Evolutionary conservation across 2,888 invertebrate genomes (phyloP).

Genomic region (Linnaemya tessellans): DNA sequence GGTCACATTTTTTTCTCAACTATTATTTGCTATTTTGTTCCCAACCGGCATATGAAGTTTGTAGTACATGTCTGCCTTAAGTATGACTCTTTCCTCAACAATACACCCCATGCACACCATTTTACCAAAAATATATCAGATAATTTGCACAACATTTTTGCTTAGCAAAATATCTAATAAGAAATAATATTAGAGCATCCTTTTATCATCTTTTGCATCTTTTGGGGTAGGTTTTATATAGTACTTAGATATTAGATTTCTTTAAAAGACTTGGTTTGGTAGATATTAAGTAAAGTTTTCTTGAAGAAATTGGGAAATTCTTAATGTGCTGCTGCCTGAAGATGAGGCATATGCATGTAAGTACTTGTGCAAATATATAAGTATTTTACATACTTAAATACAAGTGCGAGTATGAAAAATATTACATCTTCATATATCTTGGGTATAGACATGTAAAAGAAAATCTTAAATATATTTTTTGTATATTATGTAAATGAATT

Average conservation of each 20-base stretch:
- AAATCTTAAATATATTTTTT: slow-evolving; percentile 17
- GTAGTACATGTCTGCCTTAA: slow-evolving; percentile 2
- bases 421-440: slow-evolving; percentile 13
- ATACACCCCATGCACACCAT: not conserved
- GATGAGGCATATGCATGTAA: not conserved
- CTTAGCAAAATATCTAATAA: slow-evolving; percentile 26
- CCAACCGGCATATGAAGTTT: not conserved
- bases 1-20: slow-evolving; percentile 10
- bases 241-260: slow-evolving; percentile 3
- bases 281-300: slow-evolving; percentile 47
- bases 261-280: slow-evolving; percentile 22
- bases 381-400: slow-evolving; percentile 39
- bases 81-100: not conserved
- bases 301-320: slow-evolving; percentile 41
- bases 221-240: slow-evolving; percentile 3
- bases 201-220: not conserved
- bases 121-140: slow-evolving; percentile 2
- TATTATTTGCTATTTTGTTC: not conserved
- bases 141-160: slow-evolving; percentile 40
- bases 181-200: slow-evolving; percentile 36
- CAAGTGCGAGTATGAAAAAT: slow-evolving; percentile 29
- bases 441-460: not conserved
- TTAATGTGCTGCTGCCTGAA: not conserved
- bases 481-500: not conserved
- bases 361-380: not conserved